phyloP scores from a whole-genome alignment of 2,797 vertebrate genomes.

The Capromys pilorides region DNA sequence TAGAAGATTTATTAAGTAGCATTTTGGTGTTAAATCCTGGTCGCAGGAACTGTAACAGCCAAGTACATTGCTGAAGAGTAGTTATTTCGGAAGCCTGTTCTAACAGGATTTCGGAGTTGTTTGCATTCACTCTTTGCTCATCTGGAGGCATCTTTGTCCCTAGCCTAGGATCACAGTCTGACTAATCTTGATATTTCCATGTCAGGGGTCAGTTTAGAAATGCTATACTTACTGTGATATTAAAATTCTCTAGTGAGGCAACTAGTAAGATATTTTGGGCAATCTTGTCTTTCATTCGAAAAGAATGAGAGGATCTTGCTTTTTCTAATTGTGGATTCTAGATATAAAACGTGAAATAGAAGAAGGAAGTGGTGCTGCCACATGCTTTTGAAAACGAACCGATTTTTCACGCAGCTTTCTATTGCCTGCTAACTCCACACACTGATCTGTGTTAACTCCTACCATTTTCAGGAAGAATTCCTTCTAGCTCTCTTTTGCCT shows the following conservation, averaged over 20 bases:
- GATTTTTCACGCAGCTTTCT: not conserved
- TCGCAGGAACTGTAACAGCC: not conserved
- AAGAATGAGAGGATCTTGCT: not conserved
- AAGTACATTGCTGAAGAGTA: not conserved
- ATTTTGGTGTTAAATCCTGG: not conserved
- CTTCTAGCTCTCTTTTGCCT: not conserved
- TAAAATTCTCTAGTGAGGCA: not conserved
- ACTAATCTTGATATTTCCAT: not conserved
- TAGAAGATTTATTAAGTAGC: not conserved
- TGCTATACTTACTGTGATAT: not conserved
- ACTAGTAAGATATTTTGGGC: not conserved
- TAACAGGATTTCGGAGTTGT: not conserved
- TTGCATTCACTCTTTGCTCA: not conserved
- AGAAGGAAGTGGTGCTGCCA: not conserved
- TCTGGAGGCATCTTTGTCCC: not conserved
- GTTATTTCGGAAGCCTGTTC: not conserved
- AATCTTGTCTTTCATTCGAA: not conserved
- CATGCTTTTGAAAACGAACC: not conserved
- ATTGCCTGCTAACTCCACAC: not conserved
- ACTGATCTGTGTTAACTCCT: not conserved
- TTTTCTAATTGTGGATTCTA: not conserved
- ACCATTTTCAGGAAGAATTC: not conserved
- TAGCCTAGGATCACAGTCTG: not conserved
- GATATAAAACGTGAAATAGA: not conserved
- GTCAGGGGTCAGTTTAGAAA: not conserved